phyloP scores from a whole-genome alignment of 2,113 vertebrate species.

The Acinonyx jubatus region DNA sequence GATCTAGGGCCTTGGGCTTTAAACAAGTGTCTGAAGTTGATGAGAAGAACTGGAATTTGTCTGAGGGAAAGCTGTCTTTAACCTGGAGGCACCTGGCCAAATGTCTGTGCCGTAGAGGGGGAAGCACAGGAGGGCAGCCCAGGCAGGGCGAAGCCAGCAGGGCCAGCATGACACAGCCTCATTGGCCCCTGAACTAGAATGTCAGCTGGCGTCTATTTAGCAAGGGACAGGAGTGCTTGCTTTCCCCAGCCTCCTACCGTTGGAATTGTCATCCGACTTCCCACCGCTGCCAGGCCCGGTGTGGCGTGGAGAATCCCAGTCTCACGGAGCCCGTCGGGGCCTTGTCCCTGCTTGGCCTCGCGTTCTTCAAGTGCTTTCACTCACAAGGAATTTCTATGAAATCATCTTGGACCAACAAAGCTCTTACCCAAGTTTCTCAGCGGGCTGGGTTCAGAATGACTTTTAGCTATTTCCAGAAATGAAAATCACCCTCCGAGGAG shows the following conservation, averaged over 20 bases:
- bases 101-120: rapidly evolving
- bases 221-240: background rate
- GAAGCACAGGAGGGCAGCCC: background rate
- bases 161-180: background rate
- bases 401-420: background rate
- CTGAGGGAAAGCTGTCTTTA: background rate
- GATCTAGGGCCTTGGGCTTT: background rate
- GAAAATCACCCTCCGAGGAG: background rate
- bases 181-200: background rate
- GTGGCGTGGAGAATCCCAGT: background rate
- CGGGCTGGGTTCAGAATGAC: background rate
- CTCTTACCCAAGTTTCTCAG: background rate
- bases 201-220: background rate
- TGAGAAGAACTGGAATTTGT: background rate
- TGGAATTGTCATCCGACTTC: background rate
- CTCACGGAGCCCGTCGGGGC: background rate
- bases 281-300: too few relatives aligned
- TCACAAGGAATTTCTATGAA: background rate
- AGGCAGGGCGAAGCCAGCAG: background rate
- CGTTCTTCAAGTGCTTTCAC: background rate
- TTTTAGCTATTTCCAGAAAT: background rate
- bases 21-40: background rate
- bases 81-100: background rate
- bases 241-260: too few relatives aligned
- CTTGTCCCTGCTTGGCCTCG: background rate